These are phyloP conservation scores for Anas flavirostris DNA, from an alignment of 2,797 vertebrate genomes.

Conservation along the genomic window DNA sequence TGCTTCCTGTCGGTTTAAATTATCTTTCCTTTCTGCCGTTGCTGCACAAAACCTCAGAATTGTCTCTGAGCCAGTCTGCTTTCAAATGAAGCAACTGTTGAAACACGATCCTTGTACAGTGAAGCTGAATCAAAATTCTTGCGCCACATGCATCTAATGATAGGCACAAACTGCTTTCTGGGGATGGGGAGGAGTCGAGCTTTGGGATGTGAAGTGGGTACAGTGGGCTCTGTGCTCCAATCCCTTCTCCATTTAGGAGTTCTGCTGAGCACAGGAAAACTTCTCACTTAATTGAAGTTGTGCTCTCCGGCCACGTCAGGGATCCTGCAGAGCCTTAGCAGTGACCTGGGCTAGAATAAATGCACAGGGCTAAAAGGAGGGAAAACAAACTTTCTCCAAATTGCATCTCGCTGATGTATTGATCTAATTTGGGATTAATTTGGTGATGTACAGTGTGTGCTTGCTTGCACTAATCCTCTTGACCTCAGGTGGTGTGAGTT, in stretches of 20 bases:
- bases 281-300: background rate
- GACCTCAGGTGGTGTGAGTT: background rate
- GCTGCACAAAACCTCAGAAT: constrained; percentile 46
- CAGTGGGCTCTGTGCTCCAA: background rate
- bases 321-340: background rate
- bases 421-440: background rate
- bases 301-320: background rate
- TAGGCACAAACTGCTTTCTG: constrained; percentile 7
- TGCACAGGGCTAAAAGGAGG: background rate
- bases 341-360: background rate
- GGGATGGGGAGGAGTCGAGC: background rate
- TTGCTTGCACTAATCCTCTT: background rate
- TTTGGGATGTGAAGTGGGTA: background rate
- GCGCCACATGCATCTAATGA: constrained; percentile 26
- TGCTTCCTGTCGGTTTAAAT: background rate
- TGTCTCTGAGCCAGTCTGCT: constrained; percentile 31
- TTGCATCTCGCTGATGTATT: background rate
- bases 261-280: background rate
- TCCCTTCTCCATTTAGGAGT: background rate
- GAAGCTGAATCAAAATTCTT: constrained; percentile 58
- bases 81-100: constrained; percentile 57
- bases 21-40: constrained; percentile 34
- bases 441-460: accelerated
- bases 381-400: background rate
- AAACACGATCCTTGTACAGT: constrained; percentile 31